Evolutionary conservation across 2,888 invertebrate genomes (phyloP), one percentile per base, ranked within the genome.

Genomic region (Brachylomia viminalis): DNA sequence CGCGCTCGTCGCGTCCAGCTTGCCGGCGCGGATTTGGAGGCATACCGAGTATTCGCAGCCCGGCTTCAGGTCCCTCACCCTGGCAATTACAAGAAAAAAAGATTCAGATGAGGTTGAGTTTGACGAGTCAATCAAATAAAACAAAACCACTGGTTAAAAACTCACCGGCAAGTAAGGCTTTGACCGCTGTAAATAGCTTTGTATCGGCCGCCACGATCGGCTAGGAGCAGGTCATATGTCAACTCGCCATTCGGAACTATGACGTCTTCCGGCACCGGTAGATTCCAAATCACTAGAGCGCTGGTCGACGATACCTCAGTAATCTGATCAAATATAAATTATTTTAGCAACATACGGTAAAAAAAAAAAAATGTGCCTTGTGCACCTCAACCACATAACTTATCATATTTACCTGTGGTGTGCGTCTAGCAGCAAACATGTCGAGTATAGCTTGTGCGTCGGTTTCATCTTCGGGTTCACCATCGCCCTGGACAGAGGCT

Each of bases 41-140:
- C 98, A 98, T 87, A 99, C 98, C 79, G 98, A 97, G 95, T 99
- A 99, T 92, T 98, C 98, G 92, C 98, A 98, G n/a, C 98, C 98
- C 23, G 99, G 99, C 92, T 98, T 97, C 90, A 99, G 96, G 94
- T 99, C 98, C 93, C 98, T 98, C 82, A 99, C 98, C 88, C 96
- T 96, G 91, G 5, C 7, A 52, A 72, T 10, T 45, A 54, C 4
- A 72, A 68, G 38, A 56, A 58, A 74, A 74, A 61, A 13, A 52
- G 13, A 7, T 42, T 65, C n/a, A 68, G 30, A 38, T 42, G 1
- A 47, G 38, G 8, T 27, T 13, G 27, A 47, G 33, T 2, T 42
- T 38, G 13, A 66, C 4, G 10, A 27, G 6, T 13, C n/a, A 33
- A 59, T 61, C 10, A 27, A 49, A 56, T 20, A n/a, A 15, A 42